Conservation (phyloP, 2,113 vertebrate species). For the Hippocampus abdominalis region DNA sequence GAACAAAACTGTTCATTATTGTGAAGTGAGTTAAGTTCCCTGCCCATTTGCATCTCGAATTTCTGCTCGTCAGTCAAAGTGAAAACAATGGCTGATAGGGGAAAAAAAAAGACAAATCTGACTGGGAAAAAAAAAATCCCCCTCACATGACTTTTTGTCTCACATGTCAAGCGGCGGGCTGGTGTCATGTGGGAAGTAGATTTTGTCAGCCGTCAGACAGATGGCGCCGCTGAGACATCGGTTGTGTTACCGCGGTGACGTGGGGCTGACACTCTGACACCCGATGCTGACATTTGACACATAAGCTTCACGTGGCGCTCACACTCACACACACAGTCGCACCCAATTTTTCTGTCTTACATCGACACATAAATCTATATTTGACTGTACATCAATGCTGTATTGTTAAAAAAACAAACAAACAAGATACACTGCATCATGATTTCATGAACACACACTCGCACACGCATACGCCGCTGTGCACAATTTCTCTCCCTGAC, state of each 20-base stretch:
- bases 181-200: background rate
- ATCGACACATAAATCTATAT: background rate
- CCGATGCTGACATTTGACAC: slow-evolving; percentile 56
- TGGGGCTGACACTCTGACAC: slow-evolving; percentile 45
- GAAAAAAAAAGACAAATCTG: too few species aligned
- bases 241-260: slow-evolving; percentile 34
- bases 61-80: too few species aligned
- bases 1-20: too few species aligned
- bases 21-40: too few species aligned
- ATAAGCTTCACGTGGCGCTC: slow-evolving; percentile 44
- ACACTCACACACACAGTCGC: slow-evolving; percentile 23
- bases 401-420: background rate
- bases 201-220: slow-evolving; percentile 15
- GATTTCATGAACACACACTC: background rate
- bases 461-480: background rate
- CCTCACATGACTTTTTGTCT: background rate
- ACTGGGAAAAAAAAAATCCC: background rate
- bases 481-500: background rate
- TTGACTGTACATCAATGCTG: background rate
- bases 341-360: background rate
- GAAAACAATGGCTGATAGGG: too few species aligned
- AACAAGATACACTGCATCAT: background rate
- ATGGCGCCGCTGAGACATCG: slow-evolving; percentile 19
- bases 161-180: background rate
- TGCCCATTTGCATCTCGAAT: too few species aligned